Evolutionary conservation across 2,797 vertebrate species (phyloP), one percentile per base, ranked within the genome.

Genomic region (Nothura maculosa): DNA sequence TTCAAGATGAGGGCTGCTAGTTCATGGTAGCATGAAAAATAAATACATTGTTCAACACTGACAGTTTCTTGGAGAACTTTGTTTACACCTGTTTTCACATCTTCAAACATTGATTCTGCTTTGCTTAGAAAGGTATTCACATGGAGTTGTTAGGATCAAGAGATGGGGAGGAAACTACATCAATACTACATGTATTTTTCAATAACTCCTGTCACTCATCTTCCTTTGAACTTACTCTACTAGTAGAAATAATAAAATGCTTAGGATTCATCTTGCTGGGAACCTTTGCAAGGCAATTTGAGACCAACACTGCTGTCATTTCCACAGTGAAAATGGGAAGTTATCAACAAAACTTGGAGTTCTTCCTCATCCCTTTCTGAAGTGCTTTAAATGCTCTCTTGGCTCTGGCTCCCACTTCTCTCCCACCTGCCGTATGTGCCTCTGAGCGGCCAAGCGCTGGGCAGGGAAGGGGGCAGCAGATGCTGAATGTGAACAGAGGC

Each of bases 151-250:
- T 64, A 57, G 32, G 34, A 89, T 80, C 75, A 85, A 93, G 36
- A 89, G 87, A 58, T 42, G 66, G 25, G 30, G 38, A 81, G 38
- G 16, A 57, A 94, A 62, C 40, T 25, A 52, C 55, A 85, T n/a
- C 34, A 66, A 18, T 34, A 72, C 70, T 90, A 63, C 19, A 43
- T 24, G 4, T 27, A 2, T 81, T 82, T 81, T 81, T 91, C 66
- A 60, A 40, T 34, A 87, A 27, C 16, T 67, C 61, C 67, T 43
- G 92, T 54, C 36, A 76, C 18, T 81, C 62, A 67, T 22, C 66
- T 61, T 90, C 82, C 73, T 84, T 66, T 82, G 52, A 97, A 94
- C 58, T 82, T 75, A 43, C n/a, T 64, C 69, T 89, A 81, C 68
- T 75, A 40, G 50, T 58, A 77, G 75, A 97, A 94, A 85, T 81